Evolutionary conservation across 2,888 invertebrate species (phyloP).

Genomic region (Empis stercorea): DNA sequence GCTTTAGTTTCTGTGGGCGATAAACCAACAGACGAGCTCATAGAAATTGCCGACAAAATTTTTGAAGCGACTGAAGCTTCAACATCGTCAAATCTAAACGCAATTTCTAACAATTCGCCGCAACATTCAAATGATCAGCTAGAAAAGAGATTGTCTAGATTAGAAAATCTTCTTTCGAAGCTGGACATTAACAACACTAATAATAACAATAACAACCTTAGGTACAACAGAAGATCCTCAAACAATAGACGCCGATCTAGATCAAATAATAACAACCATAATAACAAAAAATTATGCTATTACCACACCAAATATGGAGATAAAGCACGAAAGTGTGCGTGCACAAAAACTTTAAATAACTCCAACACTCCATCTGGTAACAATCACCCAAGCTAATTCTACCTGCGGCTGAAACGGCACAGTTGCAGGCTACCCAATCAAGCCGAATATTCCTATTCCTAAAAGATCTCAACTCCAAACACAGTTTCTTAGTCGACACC

Average conservation of each 20-base stretch:
- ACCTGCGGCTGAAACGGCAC: neutral
- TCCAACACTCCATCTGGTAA: neutral
- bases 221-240: neutral
- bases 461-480: neutral
- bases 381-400: neutral
- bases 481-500: neutral
- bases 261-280: neutral
- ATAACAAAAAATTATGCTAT: neutral
- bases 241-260: neutral
- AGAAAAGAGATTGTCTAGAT: neutral
- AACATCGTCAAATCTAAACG: neutral
- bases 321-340: neutral
- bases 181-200: neutral
- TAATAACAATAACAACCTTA: slow-evolving; percentile 2
- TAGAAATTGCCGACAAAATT: slow-evolving; percentile 4
- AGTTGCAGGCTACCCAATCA: neutral
- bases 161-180: neutral
- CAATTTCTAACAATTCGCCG: neutral
- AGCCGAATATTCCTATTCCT: neutral
- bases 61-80: slow-evolving; percentile 2
- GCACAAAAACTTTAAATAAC: neutral
- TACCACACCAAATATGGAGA: slow-evolving; percentile 2
- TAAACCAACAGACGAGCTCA: slow-evolving; percentile 2
- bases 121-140: neutral
- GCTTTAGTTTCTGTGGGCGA: slow-evolving; percentile 2